Conservation (phyloP, 2,113 vertebrate species). For the Heptranchias perlo region DNA sequence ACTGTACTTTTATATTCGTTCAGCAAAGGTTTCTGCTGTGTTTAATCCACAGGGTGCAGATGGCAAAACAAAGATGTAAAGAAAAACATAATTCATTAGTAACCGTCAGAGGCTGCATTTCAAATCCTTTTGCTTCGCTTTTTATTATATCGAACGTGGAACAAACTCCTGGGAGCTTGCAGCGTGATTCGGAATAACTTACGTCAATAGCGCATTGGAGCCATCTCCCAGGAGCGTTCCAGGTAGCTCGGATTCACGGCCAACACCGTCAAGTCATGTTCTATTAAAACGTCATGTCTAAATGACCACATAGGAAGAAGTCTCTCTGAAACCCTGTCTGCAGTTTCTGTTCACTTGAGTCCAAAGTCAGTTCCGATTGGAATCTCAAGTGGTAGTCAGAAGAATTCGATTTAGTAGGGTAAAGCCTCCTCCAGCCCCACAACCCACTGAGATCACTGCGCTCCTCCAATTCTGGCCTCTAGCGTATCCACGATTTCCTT, state of each 20-base stretch:
- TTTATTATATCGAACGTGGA: background rate
- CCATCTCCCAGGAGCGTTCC: background rate
- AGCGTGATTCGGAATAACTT: background rate
- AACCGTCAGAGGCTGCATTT: background rate
- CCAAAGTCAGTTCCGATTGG: background rate
- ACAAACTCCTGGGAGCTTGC: background rate
- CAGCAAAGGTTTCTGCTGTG: background rate
- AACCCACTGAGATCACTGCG: too few relatives aligned
- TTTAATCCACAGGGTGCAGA: background rate
- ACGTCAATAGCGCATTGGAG: background rate
- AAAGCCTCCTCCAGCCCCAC: too few relatives aligned
- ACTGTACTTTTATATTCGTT: background rate
- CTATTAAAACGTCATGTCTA: background rate
- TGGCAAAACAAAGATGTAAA: background rate
- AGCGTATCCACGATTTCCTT: too few relatives aligned
- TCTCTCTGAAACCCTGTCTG: background rate
- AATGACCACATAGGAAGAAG: background rate
- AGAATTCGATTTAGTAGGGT: background rate
- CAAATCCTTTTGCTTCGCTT: slow-evolving; percentile 20
- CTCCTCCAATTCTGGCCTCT: too few relatives aligned
- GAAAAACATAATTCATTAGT: slow-evolving; percentile 23
- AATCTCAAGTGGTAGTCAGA: background rate
- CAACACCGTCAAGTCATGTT: background rate
- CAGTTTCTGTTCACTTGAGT: background rate
- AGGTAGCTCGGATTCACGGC: background rate